These are phyloP conservation scores for Gobio occitaniae DNA, from an alignment of 2,797 vertebrate genomes.

Conservation along the genomic window DNA sequence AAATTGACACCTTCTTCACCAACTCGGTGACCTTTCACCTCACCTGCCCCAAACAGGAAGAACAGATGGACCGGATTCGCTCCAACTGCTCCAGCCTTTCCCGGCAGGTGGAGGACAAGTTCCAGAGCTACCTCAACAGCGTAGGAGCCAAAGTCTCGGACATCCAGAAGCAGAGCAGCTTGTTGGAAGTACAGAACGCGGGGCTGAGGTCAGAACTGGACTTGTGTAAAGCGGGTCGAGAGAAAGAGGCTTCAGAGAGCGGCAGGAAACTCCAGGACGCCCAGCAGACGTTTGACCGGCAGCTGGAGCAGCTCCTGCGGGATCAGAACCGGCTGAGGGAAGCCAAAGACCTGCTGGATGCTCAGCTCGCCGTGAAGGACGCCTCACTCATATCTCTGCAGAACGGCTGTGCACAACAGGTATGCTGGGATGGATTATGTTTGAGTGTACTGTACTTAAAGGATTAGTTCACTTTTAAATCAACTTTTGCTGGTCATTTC, in stretches of 20 bases:
- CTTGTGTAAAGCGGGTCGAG: constrained; percentile 59
- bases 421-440: background rate
- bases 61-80: constrained; percentile 75
- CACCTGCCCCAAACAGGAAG: constrained; percentile 74
- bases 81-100: constrained; percentile 81
- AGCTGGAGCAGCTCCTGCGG: constrained; percentile 71
- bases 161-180: constrained; percentile 73
- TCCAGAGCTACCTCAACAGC: constrained; percentile 77
- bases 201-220: constrained; percentile 62
- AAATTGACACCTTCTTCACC: constrained; percentile 74
- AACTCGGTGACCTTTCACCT: constrained; percentile 79
- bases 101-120: constrained; percentile 77
- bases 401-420: constrained; percentile 59
- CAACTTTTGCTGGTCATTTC: no score
- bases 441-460: no score
- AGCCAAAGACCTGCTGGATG: constrained; percentile 67
- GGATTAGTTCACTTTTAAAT: no score
- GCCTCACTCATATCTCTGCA: constrained; percentile 27
- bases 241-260: background rate
- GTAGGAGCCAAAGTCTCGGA: constrained; percentile 76
- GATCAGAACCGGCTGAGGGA: constrained; percentile 72
- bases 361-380: constrained; percentile 59
- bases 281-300: constrained; percentile 68
- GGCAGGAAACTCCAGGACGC: constrained; percentile 52
- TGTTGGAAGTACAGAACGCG: constrained; percentile 70